These are phyloP conservation scores for Neocloeon triangulifer DNA, from an alignment of 1,140 invertebrate genomes.

Conservation along the genomic window DNA sequence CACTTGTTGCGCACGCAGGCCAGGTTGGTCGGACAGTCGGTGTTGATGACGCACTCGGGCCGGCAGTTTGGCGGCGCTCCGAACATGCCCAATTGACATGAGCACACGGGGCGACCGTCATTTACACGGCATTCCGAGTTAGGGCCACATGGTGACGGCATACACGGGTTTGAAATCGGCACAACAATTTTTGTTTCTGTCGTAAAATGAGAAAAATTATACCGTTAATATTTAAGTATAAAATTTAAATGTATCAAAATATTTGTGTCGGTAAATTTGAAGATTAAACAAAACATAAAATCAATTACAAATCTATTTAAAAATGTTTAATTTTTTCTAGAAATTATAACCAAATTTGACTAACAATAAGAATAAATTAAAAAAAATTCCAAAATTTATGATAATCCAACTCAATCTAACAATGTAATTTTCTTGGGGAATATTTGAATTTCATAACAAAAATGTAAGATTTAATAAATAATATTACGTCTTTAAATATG, in stretches of 20 bases:
- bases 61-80: slow-evolving; percentile 60
- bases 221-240: no score
- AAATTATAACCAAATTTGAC: no score
- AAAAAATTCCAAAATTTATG: no score
- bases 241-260: no score
- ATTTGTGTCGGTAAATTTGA: no score
- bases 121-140: slow-evolving; percentile 34
- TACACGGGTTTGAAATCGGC: slow-evolving; percentile 38
- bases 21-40: slow-evolving; percentile 52
- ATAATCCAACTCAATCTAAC: neutral
- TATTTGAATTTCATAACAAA: neutral
- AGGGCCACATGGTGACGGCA: slow-evolving; percentile 61
- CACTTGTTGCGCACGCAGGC: slow-evolving; percentile 57
- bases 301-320: neutral
- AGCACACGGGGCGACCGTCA: slow-evolving; percentile 13
- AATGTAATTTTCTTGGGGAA: neutral
- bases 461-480: neutral
- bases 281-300: neutral
- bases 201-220: no score
- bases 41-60: slow-evolving; percentile 52
- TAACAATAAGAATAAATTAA: no score
- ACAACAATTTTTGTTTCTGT: neutral
- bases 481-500: neutral
- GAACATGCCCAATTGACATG: slow-evolving; percentile 44
- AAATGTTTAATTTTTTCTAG: neutral